Conservation (phyloP, 2,113 vertebrate species). For the Toxotes chatareus region DNA sequence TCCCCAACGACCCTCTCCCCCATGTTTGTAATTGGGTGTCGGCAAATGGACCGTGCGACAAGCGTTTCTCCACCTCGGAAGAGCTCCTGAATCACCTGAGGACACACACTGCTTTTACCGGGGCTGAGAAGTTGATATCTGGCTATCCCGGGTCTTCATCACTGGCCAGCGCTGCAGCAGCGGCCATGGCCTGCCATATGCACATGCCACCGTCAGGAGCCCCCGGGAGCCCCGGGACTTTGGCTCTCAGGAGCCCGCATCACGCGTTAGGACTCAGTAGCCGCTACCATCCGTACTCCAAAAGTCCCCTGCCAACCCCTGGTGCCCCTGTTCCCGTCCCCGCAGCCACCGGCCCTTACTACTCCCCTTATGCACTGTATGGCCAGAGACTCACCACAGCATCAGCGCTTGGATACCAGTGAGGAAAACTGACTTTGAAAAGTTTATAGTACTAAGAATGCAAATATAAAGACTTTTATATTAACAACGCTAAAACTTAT, state of each 20-base stretch:
- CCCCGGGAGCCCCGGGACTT: slow-evolving; percentile 92
- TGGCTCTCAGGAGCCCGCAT: slow-evolving; percentile 95
- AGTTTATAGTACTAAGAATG: slow-evolving; percentile 86
- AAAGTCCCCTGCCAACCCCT: slow-evolving; percentile 95
- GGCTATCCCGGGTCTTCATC: slow-evolving; percentile 96
- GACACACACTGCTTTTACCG: slow-evolving; percentile 98
- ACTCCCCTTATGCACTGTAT: slow-evolving; percentile 98
- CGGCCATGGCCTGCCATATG: slow-evolving; percentile 99
- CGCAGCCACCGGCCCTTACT: slow-evolving; percentile 97
- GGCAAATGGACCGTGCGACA: slow-evolving; percentile 98
- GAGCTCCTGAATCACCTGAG: slow-evolving; percentile 99
- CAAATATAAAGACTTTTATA: slow-evolving; percentile 89
- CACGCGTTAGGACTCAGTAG: slow-evolving; percentile 98
- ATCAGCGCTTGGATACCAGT: slow-evolving; percentile 98
- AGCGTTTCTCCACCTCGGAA: slow-evolving; percentile 97
- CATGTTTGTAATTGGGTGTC: slow-evolving; percentile 99
- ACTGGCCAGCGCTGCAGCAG: slow-evolving; percentile 93
- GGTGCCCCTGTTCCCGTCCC: slow-evolving; percentile 95
- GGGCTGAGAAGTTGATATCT: slow-evolving; percentile 96
- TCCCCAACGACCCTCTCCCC: slow-evolving; percentile 97
- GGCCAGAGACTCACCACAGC: slow-evolving; percentile 99
- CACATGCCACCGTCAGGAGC: slow-evolving; percentile 95
- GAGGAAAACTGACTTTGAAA: slow-evolving; percentile 78
- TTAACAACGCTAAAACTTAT: slow-evolving; percentile 90
- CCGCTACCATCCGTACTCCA: slow-evolving; percentile 98